phyloP scores from a whole-genome alignment of 2,888 invertebrate genomes.

The Chaitophorus viminalis region DNA sequence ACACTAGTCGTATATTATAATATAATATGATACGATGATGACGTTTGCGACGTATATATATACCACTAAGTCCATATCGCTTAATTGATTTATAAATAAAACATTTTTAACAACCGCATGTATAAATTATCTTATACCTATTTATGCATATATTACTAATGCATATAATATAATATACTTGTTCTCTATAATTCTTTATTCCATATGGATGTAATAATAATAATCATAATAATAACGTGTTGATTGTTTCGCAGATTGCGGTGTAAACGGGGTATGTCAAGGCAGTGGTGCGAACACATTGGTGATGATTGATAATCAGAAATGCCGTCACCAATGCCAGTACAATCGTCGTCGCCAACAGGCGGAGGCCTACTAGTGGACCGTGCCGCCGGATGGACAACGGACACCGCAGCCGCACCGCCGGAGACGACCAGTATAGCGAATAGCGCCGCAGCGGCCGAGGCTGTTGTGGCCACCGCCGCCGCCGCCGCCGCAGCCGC shows the following conservation, averaged over 20 bases:
- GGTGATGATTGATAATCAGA: conserved; percentile 62
- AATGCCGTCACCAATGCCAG: conserved; percentile 61
- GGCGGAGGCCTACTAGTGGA: conserved; percentile 58
- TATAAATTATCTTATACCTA: too few species aligned
- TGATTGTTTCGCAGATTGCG: conserved; percentile 47
- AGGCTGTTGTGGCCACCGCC: not conserved
- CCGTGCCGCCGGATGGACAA: conserved; percentile 61
- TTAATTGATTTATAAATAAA: conserved; percentile 8
- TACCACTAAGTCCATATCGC: not conserved
- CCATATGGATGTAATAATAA: too few species aligned
- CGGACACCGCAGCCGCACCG: conserved; percentile 52
- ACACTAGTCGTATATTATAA: not conserved
- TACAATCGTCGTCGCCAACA: conserved; percentile 59
- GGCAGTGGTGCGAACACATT: conserved; percentile 59
- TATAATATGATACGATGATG: not conserved
- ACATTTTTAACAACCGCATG: not conserved
- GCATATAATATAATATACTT: too few species aligned
- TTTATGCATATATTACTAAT: too few species aligned
- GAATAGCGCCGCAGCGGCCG: conserved; percentile 2
- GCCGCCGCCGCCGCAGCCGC: not conserved
- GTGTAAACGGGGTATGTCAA: conserved; percentile 61
- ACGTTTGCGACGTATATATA: not conserved
- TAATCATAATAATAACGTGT: too few species aligned
- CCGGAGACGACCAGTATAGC: conserved; percentile 51
- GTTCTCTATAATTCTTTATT: too few species aligned